Evolutionary conservation across 2,797 vertebrate genomes (phyloP).

Genomic region (Phrynocephalus forsythii): DNA sequence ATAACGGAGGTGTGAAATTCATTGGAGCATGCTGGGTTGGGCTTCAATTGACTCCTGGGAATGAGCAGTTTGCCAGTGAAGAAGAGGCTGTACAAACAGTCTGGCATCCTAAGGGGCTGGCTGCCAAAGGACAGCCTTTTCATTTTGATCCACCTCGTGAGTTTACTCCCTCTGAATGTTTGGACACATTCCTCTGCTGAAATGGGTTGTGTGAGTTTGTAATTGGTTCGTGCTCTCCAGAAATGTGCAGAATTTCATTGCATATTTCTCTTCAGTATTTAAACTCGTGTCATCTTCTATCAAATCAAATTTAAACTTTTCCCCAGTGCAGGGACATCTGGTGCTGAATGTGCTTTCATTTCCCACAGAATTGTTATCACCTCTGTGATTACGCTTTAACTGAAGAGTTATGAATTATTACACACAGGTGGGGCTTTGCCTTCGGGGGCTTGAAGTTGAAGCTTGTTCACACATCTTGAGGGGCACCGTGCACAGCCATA

Average conservation of each 20-base stretch:
- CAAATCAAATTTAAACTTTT: slow-evolving; percentile 11
- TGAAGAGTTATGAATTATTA: background rate
- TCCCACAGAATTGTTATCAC: background rate
- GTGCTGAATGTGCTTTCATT: background rate
- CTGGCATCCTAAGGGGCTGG: background rate
- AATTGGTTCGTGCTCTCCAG: background rate
- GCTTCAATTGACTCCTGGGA: slow-evolving; percentile 29
- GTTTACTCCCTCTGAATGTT: background rate
- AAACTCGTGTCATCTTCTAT: background rate
- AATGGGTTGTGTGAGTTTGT: background rate
- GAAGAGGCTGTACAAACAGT: background rate
- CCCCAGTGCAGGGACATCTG: background rate
- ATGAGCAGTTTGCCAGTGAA: background rate
- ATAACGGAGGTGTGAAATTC: slow-evolving; percentile 47
- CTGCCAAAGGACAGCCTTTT: background rate
- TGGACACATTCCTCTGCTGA: background rate
- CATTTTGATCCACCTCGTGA: background rate
- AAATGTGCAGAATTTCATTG: background rate
- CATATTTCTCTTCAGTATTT: slow-evolving; percentile 1
- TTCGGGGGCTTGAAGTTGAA: background rate
- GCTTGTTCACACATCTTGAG: background rate
- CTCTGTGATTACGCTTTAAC: background rate
- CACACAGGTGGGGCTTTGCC: background rate
- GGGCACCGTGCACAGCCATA: too few species aligned
- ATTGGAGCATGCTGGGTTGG: slow-evolving; percentile 44